A percentile compares a stretch with the other conserved stretches of the same genome.
Conservation (phyloP, 2,797 vertebrate species). For the Vultur gryphus region DNA sequence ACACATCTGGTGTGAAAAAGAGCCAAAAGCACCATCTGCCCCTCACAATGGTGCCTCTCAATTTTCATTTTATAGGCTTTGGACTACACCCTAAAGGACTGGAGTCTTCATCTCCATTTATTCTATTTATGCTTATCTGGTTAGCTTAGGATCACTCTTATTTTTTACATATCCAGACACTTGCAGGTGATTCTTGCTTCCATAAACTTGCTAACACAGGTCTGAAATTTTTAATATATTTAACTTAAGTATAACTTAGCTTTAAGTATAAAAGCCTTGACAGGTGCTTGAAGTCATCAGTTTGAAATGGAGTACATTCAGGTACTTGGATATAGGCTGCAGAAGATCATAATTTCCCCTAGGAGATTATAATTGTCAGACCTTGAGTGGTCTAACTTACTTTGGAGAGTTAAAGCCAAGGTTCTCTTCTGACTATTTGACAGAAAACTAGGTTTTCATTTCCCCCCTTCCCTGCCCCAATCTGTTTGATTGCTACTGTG, state of each 20-base stretch:
- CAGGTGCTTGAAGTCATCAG: neutral
- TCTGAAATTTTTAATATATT: neutral
- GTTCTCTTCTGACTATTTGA: neutral
- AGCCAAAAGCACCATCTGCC: neutral
- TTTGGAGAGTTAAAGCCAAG: neutral
- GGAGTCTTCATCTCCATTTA: neutral
- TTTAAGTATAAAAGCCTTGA: neutral
- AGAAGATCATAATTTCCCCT: neutral
- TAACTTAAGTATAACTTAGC: neutral
- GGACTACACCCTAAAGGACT: neutral
- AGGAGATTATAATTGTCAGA: neutral
- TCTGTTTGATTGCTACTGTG: neutral
- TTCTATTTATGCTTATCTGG: neutral
- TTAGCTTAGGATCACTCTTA: neutral
- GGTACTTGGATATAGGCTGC: neutral
- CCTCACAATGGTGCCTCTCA: neutral
- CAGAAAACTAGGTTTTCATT: neutral
- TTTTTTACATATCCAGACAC: neutral
- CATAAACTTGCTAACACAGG: neutral
- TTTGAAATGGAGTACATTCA: neutral
- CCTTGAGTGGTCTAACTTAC: neutral
- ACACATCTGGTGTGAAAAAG: neutral
- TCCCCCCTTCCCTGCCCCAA: fast-evolving
- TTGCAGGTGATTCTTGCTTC: neutral
- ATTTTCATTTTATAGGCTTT: neutral